Conservation (phyloP, 2,888 invertebrate genomes). For the Xanthia icteritia region DNA sequence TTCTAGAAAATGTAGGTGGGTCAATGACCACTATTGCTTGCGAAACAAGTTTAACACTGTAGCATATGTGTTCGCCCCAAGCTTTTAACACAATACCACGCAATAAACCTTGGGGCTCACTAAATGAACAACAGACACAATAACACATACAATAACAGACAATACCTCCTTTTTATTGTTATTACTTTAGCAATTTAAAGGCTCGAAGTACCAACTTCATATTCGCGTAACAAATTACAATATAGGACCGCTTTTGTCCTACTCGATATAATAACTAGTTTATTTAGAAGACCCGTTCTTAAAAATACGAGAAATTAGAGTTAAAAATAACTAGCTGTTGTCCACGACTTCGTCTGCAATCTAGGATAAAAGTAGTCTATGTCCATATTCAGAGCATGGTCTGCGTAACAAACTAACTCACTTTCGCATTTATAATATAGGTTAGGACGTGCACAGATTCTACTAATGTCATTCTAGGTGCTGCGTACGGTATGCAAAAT, state of each 20-base stretch:
- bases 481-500: no score
- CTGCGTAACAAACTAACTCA: no score
- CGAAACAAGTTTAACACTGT: neutral
- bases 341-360: no score
- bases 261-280: neutral
- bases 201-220: neutral
- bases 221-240: conserved; percentile 8
- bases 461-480: neutral
- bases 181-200: conserved; percentile 28
- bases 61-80: conserved; percentile 1
- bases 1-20: neutral
- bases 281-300: neutral
- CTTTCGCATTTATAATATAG: no score
- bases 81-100: conserved; percentile 18
- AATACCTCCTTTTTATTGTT: conserved; percentile 37
- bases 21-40: neutral
- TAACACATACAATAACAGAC: conserved; percentile 20
- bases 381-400: no score
- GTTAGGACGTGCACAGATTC: no score
- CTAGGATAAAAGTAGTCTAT: no score
- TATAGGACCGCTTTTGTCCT: neutral
- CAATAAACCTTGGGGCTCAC: conserved; percentile 25
- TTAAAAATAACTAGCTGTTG: neutral
- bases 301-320: neutral
- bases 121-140: conserved; percentile 29